phyloP scores from a whole-genome alignment of 2,888 invertebrate genomes.

The Drosophila neotestacea region DNA sequence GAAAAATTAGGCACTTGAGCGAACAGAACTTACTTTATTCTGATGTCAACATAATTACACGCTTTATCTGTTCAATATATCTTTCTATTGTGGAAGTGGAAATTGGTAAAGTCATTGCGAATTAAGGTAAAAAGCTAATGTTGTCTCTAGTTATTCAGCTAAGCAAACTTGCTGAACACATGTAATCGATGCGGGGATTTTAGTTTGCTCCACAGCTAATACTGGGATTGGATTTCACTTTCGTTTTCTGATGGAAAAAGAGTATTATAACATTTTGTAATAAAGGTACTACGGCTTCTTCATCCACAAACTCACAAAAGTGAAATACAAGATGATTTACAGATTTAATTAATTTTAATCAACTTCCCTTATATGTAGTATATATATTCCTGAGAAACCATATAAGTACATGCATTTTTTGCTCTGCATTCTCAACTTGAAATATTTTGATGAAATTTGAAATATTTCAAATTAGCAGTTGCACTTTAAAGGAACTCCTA shows the following conservation, averaged over 20 bases:
- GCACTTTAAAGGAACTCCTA: conserved; percentile 23
- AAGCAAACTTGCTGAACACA: background rate
- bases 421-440: background rate
- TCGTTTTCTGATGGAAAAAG: too few species aligned
- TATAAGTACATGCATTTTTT: background rate
- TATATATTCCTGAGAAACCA: too few species aligned
- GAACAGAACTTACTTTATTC: conserved; percentile 22
- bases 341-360: too few species aligned
- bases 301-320: too few species aligned
- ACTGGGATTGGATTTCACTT: too few species aligned
- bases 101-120: conserved; percentile 3
- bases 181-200: too few species aligned
- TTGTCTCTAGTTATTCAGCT: background rate
- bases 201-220: too few species aligned
- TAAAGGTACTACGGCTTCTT: too few species aligned
- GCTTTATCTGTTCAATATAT: conserved; percentile 19
- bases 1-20: conserved; percentile 35
- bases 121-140: background rate
- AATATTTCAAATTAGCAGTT: conserved; percentile 6
- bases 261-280: too few species aligned
- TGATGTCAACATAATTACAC: conserved; percentile 37
- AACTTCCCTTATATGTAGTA: too few species aligned
- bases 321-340: too few species aligned
- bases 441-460: too few species aligned
- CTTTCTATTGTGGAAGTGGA: background rate